Evolutionary conservation across 2,888 invertebrate genomes (phyloP).

Genomic region (Megaustenia siamemsis): DNA sequence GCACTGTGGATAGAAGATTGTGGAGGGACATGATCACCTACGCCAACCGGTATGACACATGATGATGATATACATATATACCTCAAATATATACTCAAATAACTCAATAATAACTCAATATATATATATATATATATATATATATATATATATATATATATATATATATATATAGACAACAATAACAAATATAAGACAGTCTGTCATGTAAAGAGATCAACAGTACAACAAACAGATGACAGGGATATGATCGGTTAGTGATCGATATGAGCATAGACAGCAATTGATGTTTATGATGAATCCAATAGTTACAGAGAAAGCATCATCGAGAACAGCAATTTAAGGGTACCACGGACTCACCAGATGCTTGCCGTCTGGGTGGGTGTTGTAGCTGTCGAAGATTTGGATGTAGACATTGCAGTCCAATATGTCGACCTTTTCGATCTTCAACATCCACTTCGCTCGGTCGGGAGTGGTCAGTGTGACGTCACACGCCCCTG

Average conservation of each 20-base stretch:
- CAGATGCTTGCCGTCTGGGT: conserved; percentile 14
- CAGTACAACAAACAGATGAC: not conserved
- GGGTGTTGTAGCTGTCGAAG: conserved; percentile 41
- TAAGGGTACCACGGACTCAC: conserved; percentile 10
- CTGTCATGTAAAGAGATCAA: too few species aligned
- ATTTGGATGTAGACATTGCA: conserved; percentile 50
- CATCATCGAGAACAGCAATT: not conserved
- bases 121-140: conserved; percentile 1
- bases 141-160: not conserved
- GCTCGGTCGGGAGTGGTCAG: conserved; percentile 22
- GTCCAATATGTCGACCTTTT: conserved; percentile 51
- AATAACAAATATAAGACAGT: not conserved
- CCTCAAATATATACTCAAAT: not conserved
- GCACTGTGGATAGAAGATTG: too few species aligned
- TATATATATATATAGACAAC: too few species aligned
- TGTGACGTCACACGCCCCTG: conserved; percentile 51
- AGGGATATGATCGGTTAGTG: not conserved
- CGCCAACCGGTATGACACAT: too few species aligned
- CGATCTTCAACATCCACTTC: conserved; percentile 54
- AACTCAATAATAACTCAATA: too few species aligned
- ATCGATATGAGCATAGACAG: too few species aligned
- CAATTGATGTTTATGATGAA: too few species aligned
- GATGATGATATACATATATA: too few species aligned
- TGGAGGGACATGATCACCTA: too few species aligned
- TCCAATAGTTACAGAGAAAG: too few species aligned